Base-by-base conservation (phyloP, 2,797 vertebrate species). In the Anabas testudineus region DNA sequence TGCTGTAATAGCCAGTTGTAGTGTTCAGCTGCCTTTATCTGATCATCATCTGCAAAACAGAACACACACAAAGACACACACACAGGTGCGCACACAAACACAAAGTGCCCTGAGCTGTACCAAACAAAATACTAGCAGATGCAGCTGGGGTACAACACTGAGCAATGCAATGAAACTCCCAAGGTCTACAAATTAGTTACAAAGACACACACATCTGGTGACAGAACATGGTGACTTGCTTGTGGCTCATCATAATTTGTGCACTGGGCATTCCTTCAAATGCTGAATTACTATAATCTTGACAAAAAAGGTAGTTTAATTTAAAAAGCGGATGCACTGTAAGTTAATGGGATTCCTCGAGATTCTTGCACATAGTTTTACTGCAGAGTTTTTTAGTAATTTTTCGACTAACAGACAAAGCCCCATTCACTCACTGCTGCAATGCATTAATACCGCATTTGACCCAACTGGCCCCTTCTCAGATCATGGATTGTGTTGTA, bases 81-180 rank as follows among this genome's bases (percentile, higher is more conserved):
- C 62, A 61, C 24, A 70, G 41, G 32, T 60, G 49, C 61, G 49
- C 71, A 70, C 64, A 74, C 59, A 69, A 68, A 85, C 58, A 81
- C 64, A 78, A 72, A 81, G 26, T 1, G 78, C 87, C 82, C 69
- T 6, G 18, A 84, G 87, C 81, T 66, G 66, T 79, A 84, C 65
- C 68, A 83, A 85, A 82, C 80, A 92, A 91, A 92, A 86, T 81
- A 90, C 79, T 83, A 71, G 80, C 90, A 91, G 88, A 91, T 89
- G 88, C 76, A 81, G 78, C 74, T 71, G 78, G 54, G 67, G 42
- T 19, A 59, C 74, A 76, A 86, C 66, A 43, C 72, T 41, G 71
- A 54, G 62, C 67, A 41, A 74, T 64, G 64, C 74, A 85, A 65
- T 43, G 54, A 83, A 68, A 80, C 81, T 82, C 71, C 68, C 71